Evolutionary conservation across 1,140 invertebrate species (phyloP), one percentile per base, ranked within the genome.

Genomic region (Nasonia vitripennis): DNA sequence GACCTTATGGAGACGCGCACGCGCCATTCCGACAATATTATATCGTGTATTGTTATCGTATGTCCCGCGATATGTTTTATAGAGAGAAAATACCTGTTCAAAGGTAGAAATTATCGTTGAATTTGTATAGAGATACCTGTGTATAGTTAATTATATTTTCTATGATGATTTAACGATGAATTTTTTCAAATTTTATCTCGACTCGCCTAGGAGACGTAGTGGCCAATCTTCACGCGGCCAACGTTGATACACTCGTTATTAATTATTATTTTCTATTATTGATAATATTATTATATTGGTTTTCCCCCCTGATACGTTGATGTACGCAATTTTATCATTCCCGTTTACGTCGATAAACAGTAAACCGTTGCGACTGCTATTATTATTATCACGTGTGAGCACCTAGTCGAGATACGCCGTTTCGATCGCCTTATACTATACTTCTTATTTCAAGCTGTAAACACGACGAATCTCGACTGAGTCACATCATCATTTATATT

Each of bases 141-240:
- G 78, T 80, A 85, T 85, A 80, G 82, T 70, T 83, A 31, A 83
- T 78, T 83, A 83, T 83, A 83, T 83, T 78, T 17, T 83, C 77
- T 77, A 77, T 77, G n/a, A 14, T 77, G n/a, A 23, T 85, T 74
- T 80, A 80, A 85, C 78, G 83, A 85, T 85, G 78, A 85, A 79
- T 85, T 79, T 84, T 27, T 84, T 85, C 83, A 85, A 85, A 85
- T 85, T 85, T 85, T 85, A 85, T 85, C 83, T 85, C 83, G 70
- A 85, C 83, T 71, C 45, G 73, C 74, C 23, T 31, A 37, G 62
- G 20, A 20, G 17, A 62, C 55, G 17, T 27, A 27, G 17, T 2
- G 73, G 31, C 34, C 51, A 62, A 0, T 62, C 6, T 37, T 37
- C 3, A 37, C 5, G 5, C 34, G 55, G 55, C 20, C 20, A 7